These are phyloP conservation scores for Apodemia zela DNA, from an alignment of 2,888 invertebrate species.

Conservation along the genomic window DNA sequence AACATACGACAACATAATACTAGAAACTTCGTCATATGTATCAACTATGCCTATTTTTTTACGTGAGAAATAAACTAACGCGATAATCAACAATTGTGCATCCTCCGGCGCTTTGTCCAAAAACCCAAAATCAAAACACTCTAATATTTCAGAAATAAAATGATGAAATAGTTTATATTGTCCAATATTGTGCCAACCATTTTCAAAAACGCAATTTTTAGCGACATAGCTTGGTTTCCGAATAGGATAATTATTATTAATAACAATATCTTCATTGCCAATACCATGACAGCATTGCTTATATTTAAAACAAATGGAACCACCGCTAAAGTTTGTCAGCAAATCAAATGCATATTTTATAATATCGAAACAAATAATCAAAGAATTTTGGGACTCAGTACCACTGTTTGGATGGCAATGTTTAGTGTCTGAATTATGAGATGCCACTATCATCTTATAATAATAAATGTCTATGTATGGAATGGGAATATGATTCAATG, in stretches of 20 bases:
- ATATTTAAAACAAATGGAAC: constrained; percentile 2
- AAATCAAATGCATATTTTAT: constrained; percentile 46
- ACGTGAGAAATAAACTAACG: not conserved
- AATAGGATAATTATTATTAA: constrained; percentile 20
- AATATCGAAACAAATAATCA: constrained; percentile 41
- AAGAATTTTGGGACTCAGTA: constrained; percentile 32
- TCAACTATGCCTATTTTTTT: not conserved
- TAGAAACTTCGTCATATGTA: not conserved
- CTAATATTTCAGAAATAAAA: constrained; percentile 30
- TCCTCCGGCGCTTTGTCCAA: not conserved
- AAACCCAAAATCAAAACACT: not conserved
- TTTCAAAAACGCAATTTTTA: constrained; percentile 39
- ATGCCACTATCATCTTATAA: constrained; percentile 26
- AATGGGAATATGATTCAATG: constrained; percentile 30
- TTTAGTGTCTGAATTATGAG: constrained; percentile 14
- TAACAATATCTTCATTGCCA: not conserved
- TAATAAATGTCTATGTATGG: constrained; percentile 34
- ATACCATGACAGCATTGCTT: not conserved
- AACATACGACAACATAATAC: constrained; percentile 2
- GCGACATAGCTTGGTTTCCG: constrained; percentile 37
- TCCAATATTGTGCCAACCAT: constrained; percentile 41
- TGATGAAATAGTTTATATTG: constrained; percentile 34
- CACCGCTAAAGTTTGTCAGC: constrained; percentile 38
- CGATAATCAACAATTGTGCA: constrained; percentile 1
- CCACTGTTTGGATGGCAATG: constrained; percentile 28